phyloP scores from a whole-genome alignment of 2,113 vertebrate genomes.

The Danionella cerebrum region DNA sequence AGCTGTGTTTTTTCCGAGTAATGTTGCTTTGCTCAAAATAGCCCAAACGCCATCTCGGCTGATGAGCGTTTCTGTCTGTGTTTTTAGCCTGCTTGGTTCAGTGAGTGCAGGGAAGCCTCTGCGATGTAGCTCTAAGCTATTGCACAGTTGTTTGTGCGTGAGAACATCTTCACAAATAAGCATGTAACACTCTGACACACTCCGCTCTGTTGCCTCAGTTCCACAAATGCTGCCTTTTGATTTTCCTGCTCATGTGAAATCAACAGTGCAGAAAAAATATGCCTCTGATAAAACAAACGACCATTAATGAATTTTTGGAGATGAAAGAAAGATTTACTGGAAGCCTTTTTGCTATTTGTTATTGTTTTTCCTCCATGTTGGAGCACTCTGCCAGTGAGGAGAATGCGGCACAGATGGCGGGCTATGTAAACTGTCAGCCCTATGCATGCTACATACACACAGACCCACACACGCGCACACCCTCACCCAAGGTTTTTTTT shows the following conservation, averaged over 20 bases:
- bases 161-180: background rate
- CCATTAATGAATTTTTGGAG: constrained; percentile 25
- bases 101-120: constrained; percentile 6
- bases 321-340: constrained; percentile 8
- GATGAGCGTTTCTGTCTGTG: background rate
- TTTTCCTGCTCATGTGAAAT: background rate
- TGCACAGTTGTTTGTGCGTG: background rate
- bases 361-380: constrained; percentile 17
- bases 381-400: constrained; percentile 25
- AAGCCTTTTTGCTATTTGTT: constrained; percentile 11
- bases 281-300: background rate
- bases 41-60: background rate
- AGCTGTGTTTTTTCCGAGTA: background rate
- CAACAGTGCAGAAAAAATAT: constrained; percentile 1
- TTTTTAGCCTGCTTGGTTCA: background rate
- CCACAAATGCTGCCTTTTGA: background rate
- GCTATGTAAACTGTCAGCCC: constrained; percentile 29
- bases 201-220: background rate
- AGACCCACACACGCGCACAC: constrained; percentile 6
- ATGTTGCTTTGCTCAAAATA: constrained; percentile 16
- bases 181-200: background rate
- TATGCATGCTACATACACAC: constrained; percentile 34
- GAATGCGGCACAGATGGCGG: constrained; percentile 34
- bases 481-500: constrained; percentile 34
- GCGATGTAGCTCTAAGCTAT: background rate